Base-by-base conservation (phyloP, 2,888 invertebrate species). In the Apotomis turbidana region DNA sequence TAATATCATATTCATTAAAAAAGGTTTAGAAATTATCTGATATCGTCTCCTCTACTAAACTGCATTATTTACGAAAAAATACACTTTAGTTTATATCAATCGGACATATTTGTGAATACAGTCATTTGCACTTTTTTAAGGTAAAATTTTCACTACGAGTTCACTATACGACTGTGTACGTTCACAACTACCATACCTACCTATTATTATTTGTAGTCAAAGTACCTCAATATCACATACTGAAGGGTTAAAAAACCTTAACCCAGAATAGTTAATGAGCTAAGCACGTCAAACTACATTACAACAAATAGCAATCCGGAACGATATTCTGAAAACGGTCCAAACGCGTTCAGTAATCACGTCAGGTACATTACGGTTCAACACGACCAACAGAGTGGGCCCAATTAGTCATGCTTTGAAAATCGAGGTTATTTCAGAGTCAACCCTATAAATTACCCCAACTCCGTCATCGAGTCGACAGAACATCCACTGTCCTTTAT, bases 351-450 rank as follows among this genome's bases (percentile, higher is more conserved):
- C 67, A 71, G 69, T 62, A 73, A 66, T 63, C 69, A 74, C 74
- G 68, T 71, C 71, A 69, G 62, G 68, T 63, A 68, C 68, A 72
- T 68, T 61, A 70, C 64, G 54, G 41, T 49, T 62, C 64, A 52
- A 60, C 72, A 71, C 67, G 73, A 69, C 69, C 64, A 78, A 73
- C 78, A 78, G 78, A 78, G 77, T 76, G 77, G 76, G 76, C 75
- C 77, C 81, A 84, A 85, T 86, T 85, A 85, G 82, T 82, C 78
- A 80, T 83, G 80, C 78, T 83, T 78, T 68, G 80, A 83, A 82
- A 82, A 82, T 80, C 73, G 77, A 75, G 79, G 82, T 80, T 82
- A 82, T 75, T 83, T 81, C 78, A 74, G 73, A 57, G 49, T 54
- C 68, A 10, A 59, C n/a, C 52, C 52, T 59, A 63, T 71, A 62